Evolutionary conservation across 2,888 invertebrate genomes (phyloP).

Genomic region (Apantesis nais): DNA sequence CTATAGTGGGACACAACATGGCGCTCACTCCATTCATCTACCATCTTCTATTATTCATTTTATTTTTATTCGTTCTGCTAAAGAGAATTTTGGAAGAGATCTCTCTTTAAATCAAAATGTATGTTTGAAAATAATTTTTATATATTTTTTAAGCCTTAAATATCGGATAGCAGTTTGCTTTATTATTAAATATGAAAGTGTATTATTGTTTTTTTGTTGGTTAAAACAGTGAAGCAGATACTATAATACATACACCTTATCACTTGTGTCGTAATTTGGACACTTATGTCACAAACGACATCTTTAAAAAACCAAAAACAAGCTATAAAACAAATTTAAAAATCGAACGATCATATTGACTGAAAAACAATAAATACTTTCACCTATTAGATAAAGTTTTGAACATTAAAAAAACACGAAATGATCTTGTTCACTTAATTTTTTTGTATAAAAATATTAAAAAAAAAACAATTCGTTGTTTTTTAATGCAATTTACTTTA

Average conservation of each 20-base stretch:
- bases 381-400: neutral
- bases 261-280: neutral
- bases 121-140: neutral
- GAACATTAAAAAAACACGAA: neutral
- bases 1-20: neutral
- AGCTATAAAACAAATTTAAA: neutral
- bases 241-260: neutral
- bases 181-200: slow-evolving; percentile 1
- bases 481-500: slow-evolving; percentile 3
- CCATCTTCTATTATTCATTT: neutral
- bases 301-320: neutral
- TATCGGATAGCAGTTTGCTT: neutral
- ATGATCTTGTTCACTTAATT: neutral
- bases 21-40: neutral
- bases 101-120: neutral
- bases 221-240: neutral
- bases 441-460: neutral
- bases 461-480: neutral
- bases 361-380: neutral
- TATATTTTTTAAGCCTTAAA: neutral
- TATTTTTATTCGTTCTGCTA: neutral
- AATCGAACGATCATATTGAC: neutral
- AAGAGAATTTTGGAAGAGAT: neutral
- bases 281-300: neutral
- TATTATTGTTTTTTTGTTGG: slow-evolving; percentile 5